Evolutionary conservation across 2,888 invertebrate genomes (phyloP), one percentile per base, ranked within the genome.

Genomic region (Acheta domesticus): DNA sequence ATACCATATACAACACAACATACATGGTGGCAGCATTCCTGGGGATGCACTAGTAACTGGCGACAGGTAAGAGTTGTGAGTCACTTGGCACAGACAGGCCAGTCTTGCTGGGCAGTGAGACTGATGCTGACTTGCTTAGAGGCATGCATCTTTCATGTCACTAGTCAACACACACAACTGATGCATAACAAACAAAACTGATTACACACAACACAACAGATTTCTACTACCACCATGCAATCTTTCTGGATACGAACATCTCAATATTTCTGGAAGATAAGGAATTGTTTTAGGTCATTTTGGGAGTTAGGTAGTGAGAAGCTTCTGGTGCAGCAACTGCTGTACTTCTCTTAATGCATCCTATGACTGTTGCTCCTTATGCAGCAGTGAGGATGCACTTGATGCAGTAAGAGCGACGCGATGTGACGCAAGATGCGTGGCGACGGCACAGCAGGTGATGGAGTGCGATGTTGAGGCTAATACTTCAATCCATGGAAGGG

Each of bases 111-210:
- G 62, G n/a, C 62, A n/a, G 62, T n/a, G n/a, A 62, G 62, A 62
- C n/a, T 8, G 36, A 62, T 62, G 62, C 62, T 62, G 36, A 36
- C 36, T 36, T 62, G n/a, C n/a, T 62, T 14, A 62, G 62, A 62
- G 62, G n/a, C 62, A 62, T 62, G 62, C 62, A 62, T 62, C 62
- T 19, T 62, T 62, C 62, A 62, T 14, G 62, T 62, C 62, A 62
- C 62, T 62, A 62, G n/a, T 19, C 16, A 62, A 62, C 62, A 62
- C 62, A 62, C 62, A 62, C 62, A 62, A 62, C 62, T 62, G n/a
- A 62, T 62, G 62, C 62, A 62, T 14, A 62, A 62, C 14, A 62
- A 62, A 62, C 62, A 62, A 62, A 62, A 62, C 36, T 19, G 62
- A 19, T 14, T 14, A 62, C 62, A 62, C 62, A 19, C 16, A 62